Evolutionary conservation across 2,797 vertebrate species (phyloP).

Genomic region (Loris lydekkerianus): DNA sequence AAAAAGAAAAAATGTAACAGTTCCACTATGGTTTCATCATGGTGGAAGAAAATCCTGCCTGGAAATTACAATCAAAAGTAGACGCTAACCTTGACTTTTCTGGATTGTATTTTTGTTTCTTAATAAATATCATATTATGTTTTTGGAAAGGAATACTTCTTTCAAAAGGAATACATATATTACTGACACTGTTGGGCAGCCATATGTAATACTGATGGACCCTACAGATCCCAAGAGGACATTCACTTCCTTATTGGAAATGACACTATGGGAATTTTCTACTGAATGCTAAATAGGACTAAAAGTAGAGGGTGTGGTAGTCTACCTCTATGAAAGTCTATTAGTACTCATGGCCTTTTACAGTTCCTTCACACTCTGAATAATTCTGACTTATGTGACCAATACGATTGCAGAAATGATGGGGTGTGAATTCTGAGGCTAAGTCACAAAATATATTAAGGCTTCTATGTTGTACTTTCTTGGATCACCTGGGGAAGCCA

Average conservation of each 20-base stretch:
- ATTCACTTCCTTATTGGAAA: not conserved
- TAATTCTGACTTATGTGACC: not conserved
- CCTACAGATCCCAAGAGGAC: not conserved
- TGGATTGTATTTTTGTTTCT: conserved; percentile 3
- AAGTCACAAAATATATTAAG: not conserved
- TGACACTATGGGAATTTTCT: not conserved
- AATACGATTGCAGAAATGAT: not conserved
- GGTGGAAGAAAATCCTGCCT: conserved; percentile 33
- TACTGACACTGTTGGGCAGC: not conserved
- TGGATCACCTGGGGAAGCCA: not conserved
- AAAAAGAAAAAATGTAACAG: conserved; percentile 50
- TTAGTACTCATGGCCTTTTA: not conserved
- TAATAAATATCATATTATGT: conserved; percentile 29
- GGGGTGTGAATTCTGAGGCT: not conserved
- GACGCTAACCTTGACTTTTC: conserved; percentile 59
- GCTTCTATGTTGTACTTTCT: not conserved
- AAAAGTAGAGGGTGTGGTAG: not conserved
- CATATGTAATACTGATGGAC: not conserved
- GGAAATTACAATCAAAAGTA: conserved; percentile 33
- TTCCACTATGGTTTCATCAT: conserved; percentile 10
- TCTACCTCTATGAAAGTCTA: not conserved
- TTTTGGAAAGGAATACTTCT: conserved; percentile 33
- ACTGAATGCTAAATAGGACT: not conserved
- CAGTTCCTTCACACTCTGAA: not conserved
- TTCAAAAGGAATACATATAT: not conserved